Evolutionary conservation across 2,113 vertebrate species (phyloP).

Genomic region (Sitta europaea): DNA sequence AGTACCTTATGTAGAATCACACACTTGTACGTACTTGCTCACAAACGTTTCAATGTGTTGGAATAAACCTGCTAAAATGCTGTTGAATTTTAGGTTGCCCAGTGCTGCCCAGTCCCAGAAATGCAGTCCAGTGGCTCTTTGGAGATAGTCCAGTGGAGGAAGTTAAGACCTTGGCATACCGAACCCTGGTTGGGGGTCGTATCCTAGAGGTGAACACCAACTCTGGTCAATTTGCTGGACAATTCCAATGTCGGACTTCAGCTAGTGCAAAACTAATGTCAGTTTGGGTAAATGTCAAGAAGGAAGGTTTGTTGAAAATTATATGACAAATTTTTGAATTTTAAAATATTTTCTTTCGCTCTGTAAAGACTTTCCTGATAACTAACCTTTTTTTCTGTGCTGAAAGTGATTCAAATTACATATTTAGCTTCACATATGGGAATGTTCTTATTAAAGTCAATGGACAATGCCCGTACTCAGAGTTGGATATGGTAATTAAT

Average conservation of each 20-base stretch:
- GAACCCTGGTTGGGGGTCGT: conserved; percentile 69
- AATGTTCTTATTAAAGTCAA: background rate
- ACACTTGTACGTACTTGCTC: fast-evolving
- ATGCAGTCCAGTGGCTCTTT: conserved; percentile 73
- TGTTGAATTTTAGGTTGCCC: conserved; percentile 69
- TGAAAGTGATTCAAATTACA: background rate
- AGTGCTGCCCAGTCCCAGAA: conserved; percentile 65
- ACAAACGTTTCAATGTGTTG: background rate
- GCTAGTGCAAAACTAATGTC: conserved; percentile 64
- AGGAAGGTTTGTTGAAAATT: conserved; percentile 73
- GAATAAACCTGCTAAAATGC: background rate
- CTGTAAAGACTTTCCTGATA: background rate
- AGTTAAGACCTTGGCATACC: conserved; percentile 58
- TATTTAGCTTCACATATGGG: background rate
- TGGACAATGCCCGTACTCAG: background rate
- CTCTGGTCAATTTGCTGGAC: conserved; percentile 69
- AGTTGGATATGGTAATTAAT: background rate
- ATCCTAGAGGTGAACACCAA: conserved; percentile 80
- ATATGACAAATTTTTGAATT: conserved; percentile 47
- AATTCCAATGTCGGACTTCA: conserved; percentile 71
- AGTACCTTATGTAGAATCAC: background rate
- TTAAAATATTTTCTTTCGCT: background rate
- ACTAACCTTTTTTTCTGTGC: background rate
- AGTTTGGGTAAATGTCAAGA: conserved; percentile 76
- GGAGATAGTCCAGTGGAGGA: conserved; percentile 69